These are phyloP conservation scores for Anthophora plumipes DNA, from an alignment of 2,888 invertebrate species.

Conservation along the genomic window DNA sequence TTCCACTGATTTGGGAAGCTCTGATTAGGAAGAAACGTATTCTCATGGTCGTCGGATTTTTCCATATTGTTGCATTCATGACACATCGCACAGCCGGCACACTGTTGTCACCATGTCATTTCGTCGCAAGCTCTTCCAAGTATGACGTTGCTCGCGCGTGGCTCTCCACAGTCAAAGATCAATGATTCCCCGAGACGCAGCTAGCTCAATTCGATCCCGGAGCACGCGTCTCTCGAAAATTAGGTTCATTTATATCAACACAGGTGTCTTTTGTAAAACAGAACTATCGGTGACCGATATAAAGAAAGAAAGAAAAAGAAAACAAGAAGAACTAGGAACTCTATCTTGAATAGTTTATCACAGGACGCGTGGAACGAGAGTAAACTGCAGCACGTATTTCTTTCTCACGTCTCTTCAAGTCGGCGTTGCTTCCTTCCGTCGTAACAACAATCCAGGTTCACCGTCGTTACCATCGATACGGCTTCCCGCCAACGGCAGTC, in stretches of 20 bases:
- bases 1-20: background rate
- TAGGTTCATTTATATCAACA: slow-evolving; percentile 26
- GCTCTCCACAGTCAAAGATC: slow-evolving; percentile 65
- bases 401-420: background rate
- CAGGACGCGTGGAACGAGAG: background rate
- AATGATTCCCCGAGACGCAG: slow-evolving; percentile 69
- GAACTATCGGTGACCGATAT: background rate
- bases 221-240: slow-evolving; percentile 14
- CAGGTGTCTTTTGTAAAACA: no score
- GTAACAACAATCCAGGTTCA: slow-evolving; percentile 37
- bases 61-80: slow-evolving; percentile 35
- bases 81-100: slow-evolving; percentile 7
- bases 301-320: background rate
- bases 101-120: slow-evolving; percentile 51
- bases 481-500: slow-evolving; percentile 60
- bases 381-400: slow-evolving; percentile 2
- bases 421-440: slow-evolving; percentile 9
- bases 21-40: background rate
- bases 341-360: background rate
- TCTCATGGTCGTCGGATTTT: background rate
- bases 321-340: background rate
- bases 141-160: slow-evolving; percentile 58
- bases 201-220: slow-evolving; percentile 21
- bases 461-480: slow-evolving; percentile 54
- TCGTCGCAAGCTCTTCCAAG: slow-evolving; percentile 52